Conservation (phyloP, 2,797 vertebrate species). For the Alosa sapidissima region DNA sequence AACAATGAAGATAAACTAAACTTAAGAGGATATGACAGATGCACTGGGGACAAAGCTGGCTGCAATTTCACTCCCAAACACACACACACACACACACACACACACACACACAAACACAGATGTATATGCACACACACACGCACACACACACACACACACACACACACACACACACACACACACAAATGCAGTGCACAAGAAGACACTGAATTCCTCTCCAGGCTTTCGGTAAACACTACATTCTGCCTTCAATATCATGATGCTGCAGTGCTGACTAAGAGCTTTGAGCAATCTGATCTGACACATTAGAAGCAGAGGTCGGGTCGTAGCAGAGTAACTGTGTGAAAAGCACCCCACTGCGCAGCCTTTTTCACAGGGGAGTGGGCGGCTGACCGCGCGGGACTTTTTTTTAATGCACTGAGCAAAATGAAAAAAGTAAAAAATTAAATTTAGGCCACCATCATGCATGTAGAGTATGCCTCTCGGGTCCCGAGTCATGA, state of each 20-base stretch:
- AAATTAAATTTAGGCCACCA: background rate
- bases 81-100: background rate
- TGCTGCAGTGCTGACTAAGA: background rate
- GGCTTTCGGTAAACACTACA: background rate
- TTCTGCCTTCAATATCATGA: background rate
- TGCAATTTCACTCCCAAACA: background rate
- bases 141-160: slow-evolving; percentile 14
- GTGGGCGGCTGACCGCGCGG: background rate
- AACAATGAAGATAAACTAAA: background rate
- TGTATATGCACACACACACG: background rate
- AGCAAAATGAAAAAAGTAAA: background rate
- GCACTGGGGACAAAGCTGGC: background rate
- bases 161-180: background rate
- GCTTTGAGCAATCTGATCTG: background rate
- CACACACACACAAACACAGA: slow-evolving; percentile 11
- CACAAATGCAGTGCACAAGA: background rate
- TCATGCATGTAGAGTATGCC: background rate
- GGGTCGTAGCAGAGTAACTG: background rate
- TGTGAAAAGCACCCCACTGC: background rate
- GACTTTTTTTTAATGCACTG: background rate
- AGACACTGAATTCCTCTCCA: background rate
- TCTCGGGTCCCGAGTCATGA: background rate
- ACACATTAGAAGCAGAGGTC: background rate
- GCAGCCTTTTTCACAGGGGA: background rate
- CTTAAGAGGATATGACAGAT: background rate